Conservation (phyloP, 2,113 vertebrate genomes). For the Polypterus senegalus region DNA sequence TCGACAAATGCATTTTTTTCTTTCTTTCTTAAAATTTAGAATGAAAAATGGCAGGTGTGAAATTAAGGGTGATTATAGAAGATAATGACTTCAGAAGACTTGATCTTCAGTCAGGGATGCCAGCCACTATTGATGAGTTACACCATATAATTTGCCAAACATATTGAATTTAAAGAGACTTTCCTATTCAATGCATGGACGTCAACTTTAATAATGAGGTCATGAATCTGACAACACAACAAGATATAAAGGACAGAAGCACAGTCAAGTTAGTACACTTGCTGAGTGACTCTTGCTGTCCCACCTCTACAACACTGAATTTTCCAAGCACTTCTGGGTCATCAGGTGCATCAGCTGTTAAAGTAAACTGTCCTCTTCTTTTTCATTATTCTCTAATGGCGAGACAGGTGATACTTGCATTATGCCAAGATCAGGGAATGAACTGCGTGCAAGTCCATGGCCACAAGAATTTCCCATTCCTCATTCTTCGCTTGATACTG, state of each 20-base stretch:
- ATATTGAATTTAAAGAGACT: no score
- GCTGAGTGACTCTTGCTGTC: conserved; percentile 7
- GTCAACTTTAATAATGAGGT: no score
- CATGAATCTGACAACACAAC: no score
- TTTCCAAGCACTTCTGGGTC: conserved; percentile 3
- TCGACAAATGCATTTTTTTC: no score
- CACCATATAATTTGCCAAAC: no score
- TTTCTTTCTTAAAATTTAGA: no score
- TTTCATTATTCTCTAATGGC: conserved; percentile 6
- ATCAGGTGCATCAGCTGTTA: conserved; percentile 2
- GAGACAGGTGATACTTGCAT: background rate
- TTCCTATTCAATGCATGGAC: no score
- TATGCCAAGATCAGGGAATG: conserved; percentile 12
- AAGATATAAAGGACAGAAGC: no score
- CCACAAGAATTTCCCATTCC: conserved; percentile 10
- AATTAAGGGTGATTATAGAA: conserved; percentile 6
- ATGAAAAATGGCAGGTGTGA: background rate
- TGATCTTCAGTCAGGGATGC: conserved; percentile 6
- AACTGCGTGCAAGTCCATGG: conserved; percentile 14
- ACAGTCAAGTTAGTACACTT: conserved; percentile 4
- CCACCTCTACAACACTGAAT: background rate
- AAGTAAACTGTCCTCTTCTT: conserved; percentile 6
- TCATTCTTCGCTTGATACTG: conserved; percentile 11
- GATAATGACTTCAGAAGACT: conserved; percentile 12
- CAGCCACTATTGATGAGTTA: background rate